Evolutionary conservation across 2,113 vertebrate species (phyloP).

Genomic region (Sturnus vulgaris): DNA sequence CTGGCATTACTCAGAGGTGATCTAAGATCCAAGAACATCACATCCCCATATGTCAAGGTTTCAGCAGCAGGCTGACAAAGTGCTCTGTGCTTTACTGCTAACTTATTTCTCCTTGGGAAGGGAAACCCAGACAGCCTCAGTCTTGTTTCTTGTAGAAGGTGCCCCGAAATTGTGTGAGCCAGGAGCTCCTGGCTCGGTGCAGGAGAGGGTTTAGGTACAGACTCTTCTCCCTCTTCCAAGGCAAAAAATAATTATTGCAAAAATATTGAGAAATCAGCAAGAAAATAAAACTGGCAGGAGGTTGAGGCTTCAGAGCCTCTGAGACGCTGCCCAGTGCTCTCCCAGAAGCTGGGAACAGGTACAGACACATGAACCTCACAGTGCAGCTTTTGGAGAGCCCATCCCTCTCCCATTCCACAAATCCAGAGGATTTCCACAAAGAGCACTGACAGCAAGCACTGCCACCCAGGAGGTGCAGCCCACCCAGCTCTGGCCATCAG

Average conservation of each 20-base stretch:
- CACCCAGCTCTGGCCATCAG: background rate
- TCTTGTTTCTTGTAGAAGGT: background rate
- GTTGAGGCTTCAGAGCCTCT: background rate
- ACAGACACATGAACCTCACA: background rate
- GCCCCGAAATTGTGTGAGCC: background rate
- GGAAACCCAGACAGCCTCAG: background rate
- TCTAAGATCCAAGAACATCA: background rate
- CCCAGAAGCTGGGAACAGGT: background rate
- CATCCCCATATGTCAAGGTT: background rate
- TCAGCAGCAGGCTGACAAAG: background rate
- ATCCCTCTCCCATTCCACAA: background rate
- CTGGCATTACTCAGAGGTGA: background rate
- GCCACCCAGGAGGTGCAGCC: background rate
- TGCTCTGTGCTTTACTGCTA: background rate
- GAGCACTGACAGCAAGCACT: fast-evolving
- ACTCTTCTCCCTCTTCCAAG: background rate
- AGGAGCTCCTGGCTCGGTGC: background rate
- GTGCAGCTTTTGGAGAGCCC: background rate
- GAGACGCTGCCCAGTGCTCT: background rate
- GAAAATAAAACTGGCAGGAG: background rate
- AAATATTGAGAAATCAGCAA: background rate
- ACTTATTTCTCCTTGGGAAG: fast-evolving
- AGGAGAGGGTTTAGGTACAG: background rate
- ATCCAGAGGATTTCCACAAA: background rate
- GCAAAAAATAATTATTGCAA: background rate